Evolutionary conservation across 2,888 invertebrate genomes (phyloP).

Genomic region (Slavum lentiscoides): DNA sequence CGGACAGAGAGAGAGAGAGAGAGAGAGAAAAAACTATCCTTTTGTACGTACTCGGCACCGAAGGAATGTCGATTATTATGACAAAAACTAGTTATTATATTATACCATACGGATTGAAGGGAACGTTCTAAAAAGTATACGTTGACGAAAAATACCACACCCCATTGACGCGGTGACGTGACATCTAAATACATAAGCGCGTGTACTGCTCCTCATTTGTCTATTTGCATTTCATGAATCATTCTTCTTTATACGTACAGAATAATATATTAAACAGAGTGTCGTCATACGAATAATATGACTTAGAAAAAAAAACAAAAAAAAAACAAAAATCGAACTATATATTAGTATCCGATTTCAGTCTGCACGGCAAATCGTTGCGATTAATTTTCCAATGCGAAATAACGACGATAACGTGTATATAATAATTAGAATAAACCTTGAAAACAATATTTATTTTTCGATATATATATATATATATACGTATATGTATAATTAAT

Average conservation of each 20-base stretch:
- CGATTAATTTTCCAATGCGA: neutral
- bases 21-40: no score
- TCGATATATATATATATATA: no score
- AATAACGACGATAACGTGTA: no score
- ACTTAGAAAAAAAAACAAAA: neutral
- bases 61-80: slow-evolving; percentile 10
- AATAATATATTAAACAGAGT: slow-evolving; percentile 8
- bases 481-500: no score
- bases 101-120: neutral
- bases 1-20: no score
- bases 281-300: neutral
- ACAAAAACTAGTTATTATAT: slow-evolving; percentile 35
- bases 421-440: no score
- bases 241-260: neutral
- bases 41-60: neutral
- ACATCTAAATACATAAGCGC: neutral
- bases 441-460: no score
- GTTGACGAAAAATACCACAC: slow-evolving; percentile 9
- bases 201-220: neutral
- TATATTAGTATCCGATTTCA: neutral
- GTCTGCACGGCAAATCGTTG: no score
- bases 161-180: slow-evolving; percentile 22
- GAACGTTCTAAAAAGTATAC: neutral
- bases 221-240: slow-evolving; percentile 16
- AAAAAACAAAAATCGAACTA: neutral